A percentile compares a stretch with the other conserved stretches of the same genome.
phyloP scores from a whole-genome alignment of 1,140 invertebrate species.

The Magallana ariakensis region DNA sequence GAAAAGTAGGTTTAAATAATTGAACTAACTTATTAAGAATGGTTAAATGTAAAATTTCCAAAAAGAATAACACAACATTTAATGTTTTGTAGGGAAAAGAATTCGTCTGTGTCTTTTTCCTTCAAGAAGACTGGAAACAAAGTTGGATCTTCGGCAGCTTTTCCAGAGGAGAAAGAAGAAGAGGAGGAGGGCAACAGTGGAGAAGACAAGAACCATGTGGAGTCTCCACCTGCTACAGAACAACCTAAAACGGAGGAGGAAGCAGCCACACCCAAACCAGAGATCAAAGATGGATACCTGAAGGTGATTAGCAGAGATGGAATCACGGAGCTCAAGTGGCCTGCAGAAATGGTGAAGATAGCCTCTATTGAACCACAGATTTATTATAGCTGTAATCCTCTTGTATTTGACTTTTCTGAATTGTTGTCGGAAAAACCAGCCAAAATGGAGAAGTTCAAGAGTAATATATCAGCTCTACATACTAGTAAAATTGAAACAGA shows the following conservation, averaged over 20 bases:
- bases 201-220: background rate
- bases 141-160: slow-evolving; percentile 25
- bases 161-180: background rate
- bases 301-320: slow-evolving; percentile 72
- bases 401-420: slow-evolving; percentile 71
- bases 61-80: background rate
- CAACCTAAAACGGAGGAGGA: background rate
- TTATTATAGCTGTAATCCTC: slow-evolving; percentile 71
- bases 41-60: too few species aligned
- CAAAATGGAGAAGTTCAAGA: background rate
- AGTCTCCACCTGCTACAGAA: background rate
- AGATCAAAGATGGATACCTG: slow-evolving; percentile 55
- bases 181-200: slow-evolving; percentile 15
- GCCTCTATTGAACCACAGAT: slow-evolving; percentile 66
- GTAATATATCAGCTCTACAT: background rate
- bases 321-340: slow-evolving; percentile 70
- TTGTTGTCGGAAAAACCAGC: slow-evolving; percentile 54
- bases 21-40: too few species aligned
- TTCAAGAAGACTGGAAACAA: slow-evolving; percentile 31
- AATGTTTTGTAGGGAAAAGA: background rate
- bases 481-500: background rate
- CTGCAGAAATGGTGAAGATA: slow-evolving; percentile 70
- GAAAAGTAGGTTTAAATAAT: background rate
- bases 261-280: background rate
- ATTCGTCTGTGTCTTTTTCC: slow-evolving; percentile 27